A percentile compares a stretch with the other conserved stretches of the same genome.
Evolutionary conservation across 2,113 vertebrate genomes (phyloP).

Genomic region (Tragelaphus scriptus): DNA sequence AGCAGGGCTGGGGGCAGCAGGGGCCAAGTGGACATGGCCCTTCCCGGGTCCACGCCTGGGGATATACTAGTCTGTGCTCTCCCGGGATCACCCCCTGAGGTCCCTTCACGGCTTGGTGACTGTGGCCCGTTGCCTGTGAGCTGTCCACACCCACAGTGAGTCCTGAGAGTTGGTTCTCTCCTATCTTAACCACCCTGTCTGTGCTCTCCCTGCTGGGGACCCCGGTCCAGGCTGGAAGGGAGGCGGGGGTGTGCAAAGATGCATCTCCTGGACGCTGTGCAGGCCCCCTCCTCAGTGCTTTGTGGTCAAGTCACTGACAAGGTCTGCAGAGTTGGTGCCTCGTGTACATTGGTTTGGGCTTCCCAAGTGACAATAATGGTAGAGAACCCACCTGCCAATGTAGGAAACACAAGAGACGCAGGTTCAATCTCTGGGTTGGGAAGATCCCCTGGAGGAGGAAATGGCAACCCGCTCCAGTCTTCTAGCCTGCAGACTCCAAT

Average conservation of each 20-base stretch:
- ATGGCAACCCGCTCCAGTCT: not conserved
- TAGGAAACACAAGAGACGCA: fast-evolving
- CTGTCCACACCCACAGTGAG: not conserved
- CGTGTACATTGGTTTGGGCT: fast-evolving
- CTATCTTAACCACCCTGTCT: fast-evolving
- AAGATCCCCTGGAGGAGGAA: not conserved
- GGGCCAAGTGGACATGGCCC: not conserved
- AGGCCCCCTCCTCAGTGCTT: fast-evolving
- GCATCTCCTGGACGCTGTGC: not conserved
- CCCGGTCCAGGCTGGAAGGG: fast-evolving
- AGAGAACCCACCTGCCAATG: not conserved
- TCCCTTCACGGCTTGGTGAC: not conserved
- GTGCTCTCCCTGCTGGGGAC: not conserved
- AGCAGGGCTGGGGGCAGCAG: not conserved
- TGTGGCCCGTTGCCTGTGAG: not conserved
- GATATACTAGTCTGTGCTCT: fast-evolving
- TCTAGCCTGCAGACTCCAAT: not conserved
- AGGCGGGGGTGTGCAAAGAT: not conserved
- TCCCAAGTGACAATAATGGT: fast-evolving
- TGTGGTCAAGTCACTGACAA: not conserved
- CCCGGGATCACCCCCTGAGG: not conserved
- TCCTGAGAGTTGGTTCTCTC: not conserved
- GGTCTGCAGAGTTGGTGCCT: not conserved
- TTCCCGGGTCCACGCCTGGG: not conserved
- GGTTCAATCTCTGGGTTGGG: not conserved